These are phyloP conservation scores for Elymnias hypermnestra DNA, from an alignment of 1,140 invertebrate species.

Conservation along the genomic window DNA sequence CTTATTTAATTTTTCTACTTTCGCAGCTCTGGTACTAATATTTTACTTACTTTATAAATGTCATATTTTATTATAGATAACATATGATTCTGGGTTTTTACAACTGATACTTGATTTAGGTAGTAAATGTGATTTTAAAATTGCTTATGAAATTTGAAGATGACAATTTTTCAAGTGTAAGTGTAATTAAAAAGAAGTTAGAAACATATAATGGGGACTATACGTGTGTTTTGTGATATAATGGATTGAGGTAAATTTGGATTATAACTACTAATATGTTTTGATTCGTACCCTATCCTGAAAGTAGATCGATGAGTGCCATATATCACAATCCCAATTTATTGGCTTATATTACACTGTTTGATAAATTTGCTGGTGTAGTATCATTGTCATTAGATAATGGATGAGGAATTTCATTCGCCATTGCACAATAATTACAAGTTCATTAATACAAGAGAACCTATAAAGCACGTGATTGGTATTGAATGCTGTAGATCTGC, in stretches of 20 bases:
- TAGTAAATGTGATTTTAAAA: no score
- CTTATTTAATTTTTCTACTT: no score
- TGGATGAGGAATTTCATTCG: constrained; percentile 11
- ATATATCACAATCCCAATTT: constrained; percentile 20
- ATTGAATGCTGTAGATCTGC: constrained; percentile 4
- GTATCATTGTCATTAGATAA: constrained; percentile 13
- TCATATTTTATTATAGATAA: no score
- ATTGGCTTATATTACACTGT: constrained; percentile 17
- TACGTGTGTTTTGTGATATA: constrained; percentile 20
- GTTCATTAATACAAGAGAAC: constrained; percentile 12
- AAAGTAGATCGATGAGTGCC: constrained; percentile 22
- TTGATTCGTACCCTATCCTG: constrained; percentile 16
- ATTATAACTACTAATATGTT: constrained; percentile 12
- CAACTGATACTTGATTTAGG: no score
- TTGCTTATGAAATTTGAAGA: no score
- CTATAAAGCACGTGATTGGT: constrained; percentile 1
- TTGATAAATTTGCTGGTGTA: constrained; percentile 21
- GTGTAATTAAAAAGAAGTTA: no score
- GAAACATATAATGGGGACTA: no score
- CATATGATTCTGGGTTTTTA: no score
- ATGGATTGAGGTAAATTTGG: constrained; percentile 20
- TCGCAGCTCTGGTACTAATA: no score
- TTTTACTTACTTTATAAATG: no score
- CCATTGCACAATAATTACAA: constrained; percentile 15
- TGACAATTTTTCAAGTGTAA: no score